These are phyloP conservation scores for Paralichthys olivaceus DNA, from an alignment of 2,113 vertebrate species.

Conservation along the genomic window DNA sequence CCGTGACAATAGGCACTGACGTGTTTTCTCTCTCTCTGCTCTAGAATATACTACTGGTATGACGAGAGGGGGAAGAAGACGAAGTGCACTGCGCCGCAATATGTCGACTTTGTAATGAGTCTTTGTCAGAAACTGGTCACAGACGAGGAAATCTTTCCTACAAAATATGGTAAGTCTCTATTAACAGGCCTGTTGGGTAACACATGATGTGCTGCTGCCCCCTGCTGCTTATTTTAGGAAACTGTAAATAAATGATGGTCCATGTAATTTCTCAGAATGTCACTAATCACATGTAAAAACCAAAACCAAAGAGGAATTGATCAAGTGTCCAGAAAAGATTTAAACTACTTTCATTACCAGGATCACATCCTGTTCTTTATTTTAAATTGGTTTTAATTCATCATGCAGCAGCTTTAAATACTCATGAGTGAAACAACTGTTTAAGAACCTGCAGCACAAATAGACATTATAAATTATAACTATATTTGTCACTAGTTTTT, in stretches of 20 bases:
- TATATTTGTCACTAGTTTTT: not conserved
- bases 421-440: not conserved
- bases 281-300: not conserved
- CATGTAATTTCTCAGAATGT: not conserved
- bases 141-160: conserved; percentile 97
- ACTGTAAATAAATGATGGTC: not conserved
- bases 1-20: not conserved
- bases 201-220: conserved; percentile 41
- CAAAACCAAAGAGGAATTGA: not conserved
- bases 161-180: conserved; percentile 91
- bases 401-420: not conserved
- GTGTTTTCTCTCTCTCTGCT: conserved; percentile 11
- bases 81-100: conserved; percentile 98
- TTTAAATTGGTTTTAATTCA: too few species aligned
- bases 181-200: not conserved
- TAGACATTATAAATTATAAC: too few species aligned
- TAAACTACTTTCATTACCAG: too few species aligned
- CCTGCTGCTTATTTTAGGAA: conserved; percentile 39
- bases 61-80: conserved; percentile 98
- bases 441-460: not conserved
- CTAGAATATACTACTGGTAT: conserved; percentile 99
- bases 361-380: too few species aligned
- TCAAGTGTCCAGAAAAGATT: too few species aligned
- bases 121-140: conserved; percentile 98
- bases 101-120: conserved; percentile 99